Conservation (phyloP, 2,888 invertebrate genomes). For the Diachrysia chrysitis region DNA sequence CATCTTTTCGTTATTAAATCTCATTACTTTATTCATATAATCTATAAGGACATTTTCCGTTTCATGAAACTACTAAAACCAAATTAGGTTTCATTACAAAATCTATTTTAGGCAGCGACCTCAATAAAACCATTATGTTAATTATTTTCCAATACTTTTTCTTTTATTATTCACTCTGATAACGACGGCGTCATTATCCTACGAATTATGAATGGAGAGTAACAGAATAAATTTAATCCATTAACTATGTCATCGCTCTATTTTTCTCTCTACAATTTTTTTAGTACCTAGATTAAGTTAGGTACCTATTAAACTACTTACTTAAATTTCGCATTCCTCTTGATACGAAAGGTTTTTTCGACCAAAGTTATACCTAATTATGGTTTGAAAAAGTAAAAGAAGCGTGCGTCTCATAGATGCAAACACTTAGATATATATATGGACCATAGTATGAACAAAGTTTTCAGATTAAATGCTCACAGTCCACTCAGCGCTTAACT, state of each 20-base stretch:
- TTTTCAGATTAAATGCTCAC: conserved; percentile 66
- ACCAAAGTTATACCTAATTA: too few species aligned
- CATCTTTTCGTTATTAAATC: too few species aligned
- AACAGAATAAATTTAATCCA: conserved; percentile 25
- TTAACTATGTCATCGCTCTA: conserved; percentile 20
- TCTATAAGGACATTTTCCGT: neutral
- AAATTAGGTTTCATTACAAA: conserved; percentile 8
- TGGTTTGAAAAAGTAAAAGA: neutral
- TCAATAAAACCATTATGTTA: conserved; percentile 7
- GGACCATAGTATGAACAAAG: conserved; percentile 63
- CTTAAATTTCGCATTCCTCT: too few species aligned
- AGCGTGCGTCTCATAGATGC: conserved; percentile 31
- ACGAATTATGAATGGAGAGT: conserved; percentile 18
- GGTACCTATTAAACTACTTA: too few species aligned
- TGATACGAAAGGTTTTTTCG: too few species aligned
- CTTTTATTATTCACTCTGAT: conserved; percentile 17
- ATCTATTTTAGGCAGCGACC: conserved; percentile 4
- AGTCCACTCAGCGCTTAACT: conserved; percentile 50
- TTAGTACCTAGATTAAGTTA: too few species aligned
- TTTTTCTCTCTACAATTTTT: conserved; percentile 13
- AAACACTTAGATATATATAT: conserved; percentile 48
- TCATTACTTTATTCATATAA: neutral
- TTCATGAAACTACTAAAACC: neutral
- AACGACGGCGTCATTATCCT: conserved; percentile 16
- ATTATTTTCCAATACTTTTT: neutral